These are phyloP conservation scores for Neosilurus mollespiculum DNA, from an alignment of 2,797 vertebrate species.

Conservation along the genomic window DNA sequence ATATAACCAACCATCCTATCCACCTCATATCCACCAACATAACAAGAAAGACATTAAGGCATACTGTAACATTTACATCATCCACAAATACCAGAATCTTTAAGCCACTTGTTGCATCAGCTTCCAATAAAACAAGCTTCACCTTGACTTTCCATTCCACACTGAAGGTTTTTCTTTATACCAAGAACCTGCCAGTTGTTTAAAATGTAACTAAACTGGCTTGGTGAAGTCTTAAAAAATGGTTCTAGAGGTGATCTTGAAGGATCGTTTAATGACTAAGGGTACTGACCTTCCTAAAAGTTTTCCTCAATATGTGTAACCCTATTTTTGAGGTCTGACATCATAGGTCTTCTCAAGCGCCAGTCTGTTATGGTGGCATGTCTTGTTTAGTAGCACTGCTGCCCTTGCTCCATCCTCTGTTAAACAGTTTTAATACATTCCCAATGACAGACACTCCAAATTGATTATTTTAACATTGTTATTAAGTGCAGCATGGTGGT, in stretches of 20 bases:
- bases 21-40: too few species aligned
- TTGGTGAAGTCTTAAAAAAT: neutral
- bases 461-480: neutral
- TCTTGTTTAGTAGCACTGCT: neutral
- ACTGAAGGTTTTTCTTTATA: neutral
- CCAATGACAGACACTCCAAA: neutral
- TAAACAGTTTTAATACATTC: neutral
- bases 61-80: neutral
- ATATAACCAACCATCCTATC: neutral
- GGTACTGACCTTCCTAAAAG: neutral
- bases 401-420: neutral
- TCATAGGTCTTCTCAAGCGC: neutral
- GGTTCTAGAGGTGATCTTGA: neutral
- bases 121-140: neutral
- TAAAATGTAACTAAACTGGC: neutral
- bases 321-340: neutral
- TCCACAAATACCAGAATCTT: neutral
- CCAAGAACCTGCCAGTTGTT: neutral
- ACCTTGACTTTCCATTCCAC: neutral
- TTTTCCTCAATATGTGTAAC: neutral
- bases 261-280: neutral
- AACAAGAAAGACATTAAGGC: neutral
- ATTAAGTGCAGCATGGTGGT: neutral
- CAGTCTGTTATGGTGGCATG: neutral
- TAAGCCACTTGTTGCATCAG: neutral